A percentile compares a stretch with the other conserved stretches of the same genome.
Evolutionary conservation across 2,113 vertebrate species (phyloP).

Genomic region (Castor canadensis): DNA sequence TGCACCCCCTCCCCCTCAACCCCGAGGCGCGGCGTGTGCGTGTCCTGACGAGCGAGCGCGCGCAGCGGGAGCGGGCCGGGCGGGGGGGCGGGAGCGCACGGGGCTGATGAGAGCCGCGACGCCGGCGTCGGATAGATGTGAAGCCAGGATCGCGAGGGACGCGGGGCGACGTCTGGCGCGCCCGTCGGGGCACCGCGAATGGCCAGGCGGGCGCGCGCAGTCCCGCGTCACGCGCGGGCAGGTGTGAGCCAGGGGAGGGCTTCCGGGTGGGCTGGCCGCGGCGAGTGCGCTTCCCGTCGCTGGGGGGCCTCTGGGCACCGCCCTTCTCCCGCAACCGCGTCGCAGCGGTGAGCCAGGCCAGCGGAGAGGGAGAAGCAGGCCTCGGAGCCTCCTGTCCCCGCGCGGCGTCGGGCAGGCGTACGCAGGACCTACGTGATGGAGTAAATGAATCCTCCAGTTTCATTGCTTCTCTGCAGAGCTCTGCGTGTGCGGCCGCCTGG

Average conservation of each 20-base stretch:
- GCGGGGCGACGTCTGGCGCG: background rate
- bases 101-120: background rate
- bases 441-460: background rate
- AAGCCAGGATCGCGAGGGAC: background rate
- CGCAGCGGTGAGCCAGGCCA: too few species aligned
- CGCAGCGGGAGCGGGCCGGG: background rate
- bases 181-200: background rate
- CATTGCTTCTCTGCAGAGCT: background rate
- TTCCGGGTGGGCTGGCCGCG: constrained; percentile 55
- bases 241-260: constrained; percentile 69
- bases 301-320: background rate
- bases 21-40: background rate
- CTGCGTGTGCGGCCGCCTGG: background rate
- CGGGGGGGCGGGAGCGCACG: constrained; percentile 41
- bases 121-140: background rate
- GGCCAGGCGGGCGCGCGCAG: background rate
- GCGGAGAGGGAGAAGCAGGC: background rate
- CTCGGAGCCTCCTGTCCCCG: background rate
- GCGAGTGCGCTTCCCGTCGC: constrained; percentile 16
- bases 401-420: background rate
- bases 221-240: constrained; percentile 68
- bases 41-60: too few species aligned
- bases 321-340: background rate
- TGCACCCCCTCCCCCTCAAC: too few species aligned
- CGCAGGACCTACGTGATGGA: background rate